These are phyloP conservation scores for Drosophila anomelani DNA, from an alignment of 2,888 invertebrate genomes.

Conservation along the genomic window DNA sequence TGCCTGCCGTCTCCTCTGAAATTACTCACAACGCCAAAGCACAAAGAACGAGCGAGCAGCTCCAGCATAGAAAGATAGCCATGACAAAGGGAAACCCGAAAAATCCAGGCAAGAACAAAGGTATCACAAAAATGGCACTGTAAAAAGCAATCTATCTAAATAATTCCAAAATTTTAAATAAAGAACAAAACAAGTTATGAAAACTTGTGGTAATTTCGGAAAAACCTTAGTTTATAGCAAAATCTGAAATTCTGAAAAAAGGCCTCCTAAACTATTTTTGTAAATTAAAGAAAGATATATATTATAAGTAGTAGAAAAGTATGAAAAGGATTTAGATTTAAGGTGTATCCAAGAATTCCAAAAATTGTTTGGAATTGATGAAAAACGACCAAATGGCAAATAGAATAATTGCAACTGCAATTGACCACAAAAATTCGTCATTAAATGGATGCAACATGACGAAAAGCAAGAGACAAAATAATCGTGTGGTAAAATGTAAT, in stretches of 20 bases:
- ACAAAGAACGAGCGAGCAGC: conserved; percentile 13
- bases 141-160: not conserved
- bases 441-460: conserved; percentile 16
- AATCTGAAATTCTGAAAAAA: not conserved
- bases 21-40: conserved; percentile 25
- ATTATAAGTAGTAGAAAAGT: not conserved
- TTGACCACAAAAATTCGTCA: conserved; percentile 39
- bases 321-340: not conserved
- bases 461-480: conserved; percentile 2
- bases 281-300: not conserved
- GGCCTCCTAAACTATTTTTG: too few species aligned
- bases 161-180: not conserved
- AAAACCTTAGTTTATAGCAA: not conserved
- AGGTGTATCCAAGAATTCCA: not conserved
- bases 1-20: conserved; percentile 12
- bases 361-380: conserved; percentile 20
- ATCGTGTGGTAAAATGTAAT: not conserved
- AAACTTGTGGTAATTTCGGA: not conserved
- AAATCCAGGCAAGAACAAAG: conserved; percentile 16
- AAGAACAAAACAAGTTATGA: not conserved
- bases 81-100: conserved; percentile 30
- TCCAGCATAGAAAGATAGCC: conserved; percentile 18
- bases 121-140: conserved; percentile 1
- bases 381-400: conserved; percentile 17
- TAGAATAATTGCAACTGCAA: conserved; percentile 26